Evolutionary conservation across 2,797 vertebrate species (phyloP), one percentile per base, ranked within the genome.

Genomic region (Meriones psammophilus): DNA sequence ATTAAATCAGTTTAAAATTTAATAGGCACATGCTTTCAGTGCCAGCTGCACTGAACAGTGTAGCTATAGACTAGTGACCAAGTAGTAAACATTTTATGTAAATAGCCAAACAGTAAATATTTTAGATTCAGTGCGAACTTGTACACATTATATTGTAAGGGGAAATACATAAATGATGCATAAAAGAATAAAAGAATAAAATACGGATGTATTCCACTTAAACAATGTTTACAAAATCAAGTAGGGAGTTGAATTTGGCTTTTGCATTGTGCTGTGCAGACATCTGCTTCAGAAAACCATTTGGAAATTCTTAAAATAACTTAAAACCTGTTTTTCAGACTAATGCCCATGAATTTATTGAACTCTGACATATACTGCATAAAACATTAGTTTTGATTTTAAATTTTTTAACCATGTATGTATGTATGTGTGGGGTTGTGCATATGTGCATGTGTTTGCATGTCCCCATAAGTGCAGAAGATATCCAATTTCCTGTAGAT

Each of bases 371-470:
- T 73, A 78, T 89, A 85, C 7, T 73, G 3, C 26, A 85, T 77
- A 69, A 92, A 92, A 76, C 46, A 85, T 83, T 58, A 62, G 15
- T 86, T 96, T 95, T 78, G 22, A 36, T 85, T 96, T 89, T 68
- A 77, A 87, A n/a, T 3, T 56, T 56, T 79, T n/a, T 79, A 79
- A 56, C n/a, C 17, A 79, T 79, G 8, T n/a, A 9, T 56, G 8
- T n/a, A 9, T 56, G 30, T n/a, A 28, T 56, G 30, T 56, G 39
- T 42, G 39, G 24, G 12, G 39, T 18, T 17, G 8, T 54, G 17
- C 28, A 54, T 78, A 20, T 79, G 50, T 78, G 30, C 30, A n/a
- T 30, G 10, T 56, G 30, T n/a, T 20, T 79, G 30, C 15, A 79
- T 50, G 50, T 79, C 14, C 46, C 28, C 76, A 18, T 30, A 10